phyloP scores from a whole-genome alignment of 2,113 vertebrate species.

The Cromileptes altivelis region DNA sequence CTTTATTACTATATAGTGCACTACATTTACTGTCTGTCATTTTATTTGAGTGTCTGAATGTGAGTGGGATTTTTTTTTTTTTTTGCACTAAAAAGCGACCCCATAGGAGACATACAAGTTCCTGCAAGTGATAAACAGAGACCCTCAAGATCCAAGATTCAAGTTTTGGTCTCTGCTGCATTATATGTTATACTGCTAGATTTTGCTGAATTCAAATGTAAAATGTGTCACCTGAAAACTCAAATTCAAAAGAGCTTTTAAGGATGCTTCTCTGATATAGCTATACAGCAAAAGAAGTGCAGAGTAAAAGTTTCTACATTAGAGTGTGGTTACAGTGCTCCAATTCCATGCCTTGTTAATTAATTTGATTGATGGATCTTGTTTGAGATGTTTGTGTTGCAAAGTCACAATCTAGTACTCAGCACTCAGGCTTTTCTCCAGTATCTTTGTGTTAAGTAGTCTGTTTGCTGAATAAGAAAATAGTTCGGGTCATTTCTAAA shows the following conservation, averaged over 20 bases:
- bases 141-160: not conserved
- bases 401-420: not conserved
- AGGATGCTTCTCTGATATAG: not conserved
- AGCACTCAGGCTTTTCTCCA: not conserved
- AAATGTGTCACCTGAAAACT: not conserved
- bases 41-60: not conserved
- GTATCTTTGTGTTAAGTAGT: not conserved
- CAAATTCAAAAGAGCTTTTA: too few species aligned
- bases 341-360: not conserved
- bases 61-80: not conserved
- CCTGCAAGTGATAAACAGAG: not conserved
- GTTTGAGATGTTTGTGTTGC: not conserved
- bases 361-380: not conserved
- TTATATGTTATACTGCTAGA: not conserved
- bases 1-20: not conserved
- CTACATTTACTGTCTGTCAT: not conserved
- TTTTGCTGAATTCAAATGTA: not conserved
- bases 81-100: not conserved
- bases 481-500: conserved; percentile 10
- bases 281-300: not conserved
- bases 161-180: not conserved
- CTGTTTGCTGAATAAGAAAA: conserved; percentile 1
- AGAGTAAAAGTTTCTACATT: too few species aligned
- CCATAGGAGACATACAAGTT: not conserved
- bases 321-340: not conserved